Evolutionary conservation across 2,113 vertebrate species (phyloP), one percentile per base, ranked within the genome.

Genomic region (Ondatra zibethicus): DNA sequence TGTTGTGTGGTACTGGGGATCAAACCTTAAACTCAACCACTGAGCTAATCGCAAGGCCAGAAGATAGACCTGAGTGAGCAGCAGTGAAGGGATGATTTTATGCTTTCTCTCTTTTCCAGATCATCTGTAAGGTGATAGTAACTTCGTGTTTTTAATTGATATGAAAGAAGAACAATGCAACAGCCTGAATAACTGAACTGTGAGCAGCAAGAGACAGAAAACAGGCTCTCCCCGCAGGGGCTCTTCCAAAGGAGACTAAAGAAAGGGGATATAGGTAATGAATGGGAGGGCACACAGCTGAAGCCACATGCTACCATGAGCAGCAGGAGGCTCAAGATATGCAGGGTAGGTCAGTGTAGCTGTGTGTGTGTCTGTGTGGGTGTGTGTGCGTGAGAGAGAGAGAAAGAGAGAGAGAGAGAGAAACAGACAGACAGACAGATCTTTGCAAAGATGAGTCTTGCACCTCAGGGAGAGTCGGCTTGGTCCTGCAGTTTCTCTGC

Each of bases 71-170:
- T 93, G 33, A 75, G 33, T 25, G 27, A 42, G 13, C 31, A 89
- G 68, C 16, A 80, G 5, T 45, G 11, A 8, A 7, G 23, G 13
- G 42, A 33, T 75, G 66, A 42, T 70, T 39, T 91, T 33, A 72
- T 2, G 19, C 11, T 1, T 84, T 21, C 75, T 87, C 52, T 19
- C 52, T 84, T 93, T 75, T 47, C 55, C 33, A 81, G 78, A 78
- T 88, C 89, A 84, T 61, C 87, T 80, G 29, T 76, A 92, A 90
- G 23, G 55, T n/a, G 42, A 45, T 66, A 29, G 3, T 17, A 88
- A 80, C 58, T 73, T 85, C 36, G 82, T 47, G 52, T 80, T 88
- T 97, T 96, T 85, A 58, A 85, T 88, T 76, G 76, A 36, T 45
- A 19, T 13, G 7, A 47, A 75, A 75, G 68, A 58, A 55, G 39